phyloP scores from a whole-genome alignment of 92 coral and sea anemone species.

The Zoanthus gigantus region DNA sequence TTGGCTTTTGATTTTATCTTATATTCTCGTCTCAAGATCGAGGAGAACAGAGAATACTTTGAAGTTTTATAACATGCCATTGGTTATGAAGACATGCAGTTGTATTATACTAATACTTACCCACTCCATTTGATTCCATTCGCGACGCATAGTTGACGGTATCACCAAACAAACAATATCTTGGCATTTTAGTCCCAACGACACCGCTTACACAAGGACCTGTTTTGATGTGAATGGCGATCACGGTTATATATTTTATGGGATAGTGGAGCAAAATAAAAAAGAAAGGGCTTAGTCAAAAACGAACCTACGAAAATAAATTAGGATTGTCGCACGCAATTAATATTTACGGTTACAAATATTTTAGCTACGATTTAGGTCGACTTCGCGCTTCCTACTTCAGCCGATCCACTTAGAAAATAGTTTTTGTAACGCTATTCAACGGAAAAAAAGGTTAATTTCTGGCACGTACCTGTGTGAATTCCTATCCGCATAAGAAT shows the following conservation, averaged over 20 bases:
- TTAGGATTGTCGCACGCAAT: no score
- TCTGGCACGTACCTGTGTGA: slow-evolving; percentile 70
- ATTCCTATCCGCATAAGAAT: slow-evolving; percentile 82
- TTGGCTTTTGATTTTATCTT: no score
- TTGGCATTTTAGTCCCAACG: slow-evolving; percentile 42
- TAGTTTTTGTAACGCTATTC: no score
- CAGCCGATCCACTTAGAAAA: no score
- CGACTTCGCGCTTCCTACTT: neutral
- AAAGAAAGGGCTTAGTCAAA: neutral
- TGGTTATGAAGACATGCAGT: neutral
- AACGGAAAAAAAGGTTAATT: neutral
- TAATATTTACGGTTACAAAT: no score
- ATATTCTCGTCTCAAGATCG: no score
- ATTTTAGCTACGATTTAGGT: neutral
- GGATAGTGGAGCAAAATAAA: no score
- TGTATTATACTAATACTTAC: neutral
- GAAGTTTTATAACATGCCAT: no score
- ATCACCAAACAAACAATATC: slow-evolving; percentile 40
- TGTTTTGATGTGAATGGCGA: neutral
- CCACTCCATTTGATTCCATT: slow-evolving; percentile 37
- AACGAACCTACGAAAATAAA: neutral
- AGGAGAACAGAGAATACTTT: no score
- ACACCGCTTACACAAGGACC: slow-evolving; percentile 47
- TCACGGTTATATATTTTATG: no score
- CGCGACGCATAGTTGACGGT: slow-evolving; percentile 44